Evolutionary conservation across 1,140 invertebrate species (phyloP).

Genomic region (Camponotus vicinus): DNA sequence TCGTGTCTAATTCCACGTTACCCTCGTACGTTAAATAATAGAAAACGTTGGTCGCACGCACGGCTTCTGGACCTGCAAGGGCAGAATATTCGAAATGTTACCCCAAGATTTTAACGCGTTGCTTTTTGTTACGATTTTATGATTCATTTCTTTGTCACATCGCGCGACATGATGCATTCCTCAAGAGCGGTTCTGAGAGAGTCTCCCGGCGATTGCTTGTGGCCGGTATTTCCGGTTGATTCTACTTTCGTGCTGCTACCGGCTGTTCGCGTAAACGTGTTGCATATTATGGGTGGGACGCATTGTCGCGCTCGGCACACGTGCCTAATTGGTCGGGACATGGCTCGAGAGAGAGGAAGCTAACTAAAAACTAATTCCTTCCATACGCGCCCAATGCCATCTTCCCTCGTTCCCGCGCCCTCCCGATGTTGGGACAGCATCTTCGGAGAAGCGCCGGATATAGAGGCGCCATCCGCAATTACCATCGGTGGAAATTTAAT

Average conservation of each 20-base stretch:
- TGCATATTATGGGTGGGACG: constrained; percentile 78
- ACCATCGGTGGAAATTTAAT: constrained; percentile 82
- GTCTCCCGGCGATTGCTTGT: constrained; percentile 47
- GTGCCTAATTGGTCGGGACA: constrained; percentile 84
- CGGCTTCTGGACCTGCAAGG: constrained; percentile 95
- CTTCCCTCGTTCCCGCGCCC: constrained; percentile 57
- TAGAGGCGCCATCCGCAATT: constrained; percentile 86
- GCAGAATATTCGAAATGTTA: constrained; percentile 2
- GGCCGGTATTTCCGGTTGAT: constrained; percentile 63
- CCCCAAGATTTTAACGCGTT: background rate
- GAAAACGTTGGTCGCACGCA: constrained; percentile 99
- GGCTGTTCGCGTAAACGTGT: constrained; percentile 77
- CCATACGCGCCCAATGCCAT: constrained; percentile 79
- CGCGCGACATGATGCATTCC: constrained; percentile 1
- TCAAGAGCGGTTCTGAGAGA: constrained; percentile 8
- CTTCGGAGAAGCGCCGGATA: constrained; percentile 86
- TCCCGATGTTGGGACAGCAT: constrained; percentile 60
- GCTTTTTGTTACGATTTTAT: constrained; percentile 3
- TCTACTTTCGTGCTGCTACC: constrained; percentile 63
- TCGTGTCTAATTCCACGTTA: constrained; percentile 96
- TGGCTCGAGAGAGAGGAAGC: constrained; percentile 70
- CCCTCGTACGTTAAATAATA: constrained; percentile 99
- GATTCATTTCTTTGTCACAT: background rate
- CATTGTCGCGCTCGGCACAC: constrained; percentile 81
- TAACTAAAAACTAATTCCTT: constrained; percentile 86